These are phyloP conservation scores for Clivina fossor DNA, from an alignment of 2,888 invertebrate genomes.

Conservation along the genomic window DNA sequence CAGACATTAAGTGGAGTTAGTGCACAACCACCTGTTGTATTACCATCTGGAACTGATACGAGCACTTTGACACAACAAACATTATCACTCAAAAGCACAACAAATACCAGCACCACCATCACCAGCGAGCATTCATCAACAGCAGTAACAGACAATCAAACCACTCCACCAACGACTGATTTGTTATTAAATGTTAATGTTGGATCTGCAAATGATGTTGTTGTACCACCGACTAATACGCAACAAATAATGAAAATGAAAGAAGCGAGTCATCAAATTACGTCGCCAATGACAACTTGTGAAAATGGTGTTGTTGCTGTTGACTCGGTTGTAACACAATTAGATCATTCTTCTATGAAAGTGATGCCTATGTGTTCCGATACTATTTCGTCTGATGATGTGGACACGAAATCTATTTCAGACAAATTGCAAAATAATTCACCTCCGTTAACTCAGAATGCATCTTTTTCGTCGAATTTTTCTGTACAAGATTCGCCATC, in stretches of 20 bases:
- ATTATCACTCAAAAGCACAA: constrained; percentile 51
- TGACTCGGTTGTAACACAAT: too few relatives aligned
- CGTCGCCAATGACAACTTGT: background rate
- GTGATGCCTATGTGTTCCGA: constrained; percentile 2
- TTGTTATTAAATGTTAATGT: constrained; percentile 5
- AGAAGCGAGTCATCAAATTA: background rate
- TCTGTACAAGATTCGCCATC: constrained; percentile 60
- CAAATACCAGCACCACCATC: constrained; percentile 27
- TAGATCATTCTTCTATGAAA: constrained; percentile 4
- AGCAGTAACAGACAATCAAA: constrained; percentile 37
- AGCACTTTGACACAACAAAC: constrained; percentile 51
- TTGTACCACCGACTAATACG: background rate
- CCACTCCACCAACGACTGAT: constrained; percentile 34
- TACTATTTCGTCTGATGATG: background rate
- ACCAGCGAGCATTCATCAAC: too few relatives aligned
- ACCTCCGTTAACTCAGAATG: constrained; percentile 1
- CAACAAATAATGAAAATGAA: background rate
- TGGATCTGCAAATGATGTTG: background rate
- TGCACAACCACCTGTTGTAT: constrained; percentile 52
- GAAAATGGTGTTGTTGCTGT: constrained; percentile 2
- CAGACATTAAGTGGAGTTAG: constrained; percentile 50
- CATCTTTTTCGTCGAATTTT: constrained; percentile 5
- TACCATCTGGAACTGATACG: constrained; percentile 50
- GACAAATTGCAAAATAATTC: background rate
- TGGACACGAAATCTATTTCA: background rate